These are phyloP conservation scores for Myotis daubentonii DNA, from an alignment of 2,797 vertebrate genomes.

Conservation along the genomic window DNA sequence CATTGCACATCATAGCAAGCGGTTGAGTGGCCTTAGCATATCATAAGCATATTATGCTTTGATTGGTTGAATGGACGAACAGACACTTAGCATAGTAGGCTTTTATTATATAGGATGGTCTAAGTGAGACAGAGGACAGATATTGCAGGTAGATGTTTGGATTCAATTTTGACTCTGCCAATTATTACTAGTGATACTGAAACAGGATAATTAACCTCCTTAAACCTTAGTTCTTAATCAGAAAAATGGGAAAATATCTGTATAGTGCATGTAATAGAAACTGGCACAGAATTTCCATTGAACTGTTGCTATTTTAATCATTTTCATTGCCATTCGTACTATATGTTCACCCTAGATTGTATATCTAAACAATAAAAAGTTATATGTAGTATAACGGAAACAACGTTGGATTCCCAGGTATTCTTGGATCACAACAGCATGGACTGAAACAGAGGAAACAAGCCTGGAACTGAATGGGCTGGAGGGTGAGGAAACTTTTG, in stretches of 20 bases:
- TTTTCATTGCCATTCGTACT: background rate
- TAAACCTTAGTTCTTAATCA: conserved; percentile 13
- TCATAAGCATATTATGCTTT: no score
- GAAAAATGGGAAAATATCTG: background rate
- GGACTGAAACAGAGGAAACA: background rate
- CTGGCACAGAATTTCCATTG: background rate
- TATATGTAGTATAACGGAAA: background rate
- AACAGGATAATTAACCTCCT: background rate
- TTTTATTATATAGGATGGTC: background rate
- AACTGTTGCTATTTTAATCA: conserved; percentile 25
- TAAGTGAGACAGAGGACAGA: background rate
- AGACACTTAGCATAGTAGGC: no score
- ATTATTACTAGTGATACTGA: background rate
- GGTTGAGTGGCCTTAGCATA: no score
- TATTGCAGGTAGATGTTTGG: background rate
- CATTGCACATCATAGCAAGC: no score
- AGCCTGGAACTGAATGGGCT: background rate
- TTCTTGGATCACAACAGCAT: background rate
- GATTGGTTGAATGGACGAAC: no score
- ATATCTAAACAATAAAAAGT: background rate
- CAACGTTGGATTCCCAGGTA: background rate
- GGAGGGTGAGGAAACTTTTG: background rate
- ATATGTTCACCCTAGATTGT: background rate
- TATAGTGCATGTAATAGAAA: background rate
- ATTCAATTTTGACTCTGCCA: background rate